Evolutionary conservation across 1,140 invertebrate genomes (phyloP).

Genomic region (Drosophila quadrilineata): DNA sequence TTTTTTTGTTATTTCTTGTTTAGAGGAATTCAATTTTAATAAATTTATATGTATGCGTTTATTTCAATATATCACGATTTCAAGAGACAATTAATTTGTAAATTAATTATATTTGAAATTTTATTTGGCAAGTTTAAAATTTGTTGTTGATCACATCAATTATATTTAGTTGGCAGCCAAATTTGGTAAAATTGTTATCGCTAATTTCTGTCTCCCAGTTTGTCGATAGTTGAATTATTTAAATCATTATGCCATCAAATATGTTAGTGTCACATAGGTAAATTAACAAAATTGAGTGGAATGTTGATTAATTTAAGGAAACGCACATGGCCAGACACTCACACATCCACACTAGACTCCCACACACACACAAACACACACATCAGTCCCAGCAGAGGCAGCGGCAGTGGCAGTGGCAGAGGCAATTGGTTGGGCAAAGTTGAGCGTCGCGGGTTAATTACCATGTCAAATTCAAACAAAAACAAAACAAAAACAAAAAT

Average conservation of each 20-base stretch:
- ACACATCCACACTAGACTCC: neutral
- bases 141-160: too few species aligned
- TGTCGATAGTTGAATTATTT: conserved; percentile 54
- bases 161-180: too few species aligned
- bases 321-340: conserved; percentile 35
- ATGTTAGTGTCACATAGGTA: conserved; percentile 59
- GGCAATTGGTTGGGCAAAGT: conserved; percentile 72
- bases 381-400: conserved; percentile 15
- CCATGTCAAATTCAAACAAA: conserved; percentile 80
- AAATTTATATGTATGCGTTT: too few species aligned
- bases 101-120: too few species aligned
- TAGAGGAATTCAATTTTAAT: too few species aligned
- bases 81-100: too few species aligned
- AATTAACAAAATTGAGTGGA: conserved; percentile 72
- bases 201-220: conserved; percentile 47
- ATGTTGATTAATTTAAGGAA: conserved; percentile 75
- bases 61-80: too few species aligned
- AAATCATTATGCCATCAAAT: conserved; percentile 58
- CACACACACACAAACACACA: conserved; percentile 11
- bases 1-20: too few species aligned
- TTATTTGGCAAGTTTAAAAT: neutral
- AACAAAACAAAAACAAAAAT: too few species aligned
- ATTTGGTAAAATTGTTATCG: conserved; percentile 56
- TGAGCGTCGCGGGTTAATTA: conserved; percentile 78
- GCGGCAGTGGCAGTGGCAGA: too few species aligned